These are phyloP conservation scores for Sebastes oblongus DNA, from an alignment of 2,797 vertebrate genomes.

Conservation along the genomic window DNA sequence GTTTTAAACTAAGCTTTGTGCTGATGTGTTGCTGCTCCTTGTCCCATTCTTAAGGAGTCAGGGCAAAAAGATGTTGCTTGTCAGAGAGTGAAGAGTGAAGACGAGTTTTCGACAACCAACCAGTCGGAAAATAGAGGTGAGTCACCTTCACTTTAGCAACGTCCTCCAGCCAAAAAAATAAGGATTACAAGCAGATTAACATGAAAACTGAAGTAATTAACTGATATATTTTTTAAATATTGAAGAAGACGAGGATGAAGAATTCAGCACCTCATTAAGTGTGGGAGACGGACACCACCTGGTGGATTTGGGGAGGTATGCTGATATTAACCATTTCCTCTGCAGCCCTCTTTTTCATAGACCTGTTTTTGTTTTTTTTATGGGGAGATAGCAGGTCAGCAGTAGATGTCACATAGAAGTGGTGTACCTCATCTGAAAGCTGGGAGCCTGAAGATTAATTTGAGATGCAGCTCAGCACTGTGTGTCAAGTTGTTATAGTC, in stretches of 20 bases:
- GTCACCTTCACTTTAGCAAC: neutral
- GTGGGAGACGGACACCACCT: slow-evolving; percentile 52
- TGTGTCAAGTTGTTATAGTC: too few relatives aligned
- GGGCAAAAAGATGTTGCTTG: neutral
- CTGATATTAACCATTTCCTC: neutral
- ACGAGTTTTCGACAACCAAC: neutral
- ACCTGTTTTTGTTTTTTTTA: too few relatives aligned
- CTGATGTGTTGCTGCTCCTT: neutral
- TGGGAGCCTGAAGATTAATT: too few relatives aligned
- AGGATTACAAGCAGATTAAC: neutral
- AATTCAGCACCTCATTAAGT: slow-evolving; percentile 21
- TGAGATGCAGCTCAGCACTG: too few relatives aligned
- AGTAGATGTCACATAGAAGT: too few relatives aligned
- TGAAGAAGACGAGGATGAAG: slow-evolving; percentile 19
- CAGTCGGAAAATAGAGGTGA: slow-evolving; percentile 5
- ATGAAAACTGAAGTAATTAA: neutral
- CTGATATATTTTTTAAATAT: neutral
- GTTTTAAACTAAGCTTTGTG: neutral
- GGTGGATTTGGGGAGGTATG: slow-evolving; percentile 61
- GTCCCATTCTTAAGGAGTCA: neutral
- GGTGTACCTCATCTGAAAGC: too few relatives aligned
- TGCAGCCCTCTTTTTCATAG: too few relatives aligned
- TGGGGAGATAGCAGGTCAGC: too few relatives aligned
- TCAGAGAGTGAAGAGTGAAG: neutral
- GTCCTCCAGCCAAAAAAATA: neutral